Percentiles rank a stretch among this genome's conserved stretches.
phyloP scores from a whole-genome alignment of 1,140 invertebrate species.

The Bombus confusus region DNA sequence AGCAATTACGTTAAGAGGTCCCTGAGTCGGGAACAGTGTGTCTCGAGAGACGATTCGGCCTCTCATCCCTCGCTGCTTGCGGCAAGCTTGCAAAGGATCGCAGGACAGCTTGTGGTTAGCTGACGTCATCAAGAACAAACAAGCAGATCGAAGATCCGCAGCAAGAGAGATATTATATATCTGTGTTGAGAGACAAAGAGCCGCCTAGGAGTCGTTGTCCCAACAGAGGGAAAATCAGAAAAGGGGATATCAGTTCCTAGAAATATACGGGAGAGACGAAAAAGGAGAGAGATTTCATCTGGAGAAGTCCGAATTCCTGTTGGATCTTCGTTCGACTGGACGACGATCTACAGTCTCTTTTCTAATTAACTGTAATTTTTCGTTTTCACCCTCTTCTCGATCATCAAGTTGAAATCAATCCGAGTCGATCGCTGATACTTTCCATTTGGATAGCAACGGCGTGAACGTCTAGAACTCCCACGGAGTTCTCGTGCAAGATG shows the following conservation, averaged over 20 bases:
- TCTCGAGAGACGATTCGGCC: not conserved
- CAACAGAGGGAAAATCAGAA: not conserved
- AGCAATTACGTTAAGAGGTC: conserved; percentile 52
- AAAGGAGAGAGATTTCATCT: not conserved
- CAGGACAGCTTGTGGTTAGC: conserved; percentile 52
- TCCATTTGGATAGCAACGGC: not conserved
- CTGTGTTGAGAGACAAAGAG: conserved; percentile 31
- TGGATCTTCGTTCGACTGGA: conserved; percentile 18
- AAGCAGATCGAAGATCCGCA: conserved; percentile 52
- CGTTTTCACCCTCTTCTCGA: not conserved
- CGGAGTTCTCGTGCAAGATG: conserved; percentile 20
- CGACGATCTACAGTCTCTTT: not conserved
- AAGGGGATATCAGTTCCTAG: not conserved
- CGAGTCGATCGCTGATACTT: not conserved
- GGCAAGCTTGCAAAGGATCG: conserved; percentile 40
- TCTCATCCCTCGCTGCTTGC: not conserved
- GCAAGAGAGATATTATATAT: conserved; percentile 50
- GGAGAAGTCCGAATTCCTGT: not conserved
- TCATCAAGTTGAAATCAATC: not conserved
- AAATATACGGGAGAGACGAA: not conserved
- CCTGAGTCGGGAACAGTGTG: not conserved
- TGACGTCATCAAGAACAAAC: conserved; percentile 66
- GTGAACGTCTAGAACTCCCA: not conserved
- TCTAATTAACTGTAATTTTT: conserved; percentile 42
- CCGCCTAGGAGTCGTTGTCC: not conserved